Evolutionary conservation across 2,797 vertebrate genomes (phyloP), one percentile per base, ranked within the genome.

Genomic region (Atherinosoma microstoma): DNA sequence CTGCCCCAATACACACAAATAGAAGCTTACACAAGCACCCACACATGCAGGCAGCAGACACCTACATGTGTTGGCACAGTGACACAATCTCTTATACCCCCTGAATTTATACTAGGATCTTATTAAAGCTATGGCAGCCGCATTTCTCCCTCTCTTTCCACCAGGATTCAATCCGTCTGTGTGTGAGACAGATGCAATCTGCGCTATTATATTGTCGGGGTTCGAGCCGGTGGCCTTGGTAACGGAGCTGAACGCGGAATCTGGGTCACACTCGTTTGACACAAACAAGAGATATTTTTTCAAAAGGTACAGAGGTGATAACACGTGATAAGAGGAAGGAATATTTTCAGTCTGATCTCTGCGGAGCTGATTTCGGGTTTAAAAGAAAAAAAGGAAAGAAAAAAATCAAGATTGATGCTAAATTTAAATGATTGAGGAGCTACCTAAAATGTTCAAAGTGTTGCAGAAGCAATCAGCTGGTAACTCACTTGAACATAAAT

Each of bases 101-200:
- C 72, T 56, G 72, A 78, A 85, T 83, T 82, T 87, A 85, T 53
- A 84, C 78, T 58, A 34, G 80, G 71, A 91, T 86, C 78, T 79
- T 85, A 83, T 89, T 89, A 90, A 87, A 85, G 63, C 84, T 84
- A 90, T 87, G 58, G 85, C 87, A 91, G 90, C 90, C 30, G 45
- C 80, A 84, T 89, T 76, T 84, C 78, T 71, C 75, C 20, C 16
- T 6, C 6, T 22, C n/a, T 49, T 75, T 78, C 70, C 70, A 30
- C 63, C 74, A 78, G 40, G 58, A 69, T 67, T 81, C 57, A 65
- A 80, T 87, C 68, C 61, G 67, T 71, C 66, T 45, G 45, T 29
- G 60, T 42, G 70, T 42, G 67, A 67, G 64, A 86, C 56, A 84
- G 76, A 87, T 88, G 67, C 71, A 81, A 84, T 83, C 83, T 83